Evolutionary conservation across 2,113 vertebrate species (phyloP).

Genomic region (Passer domesticus): DNA sequence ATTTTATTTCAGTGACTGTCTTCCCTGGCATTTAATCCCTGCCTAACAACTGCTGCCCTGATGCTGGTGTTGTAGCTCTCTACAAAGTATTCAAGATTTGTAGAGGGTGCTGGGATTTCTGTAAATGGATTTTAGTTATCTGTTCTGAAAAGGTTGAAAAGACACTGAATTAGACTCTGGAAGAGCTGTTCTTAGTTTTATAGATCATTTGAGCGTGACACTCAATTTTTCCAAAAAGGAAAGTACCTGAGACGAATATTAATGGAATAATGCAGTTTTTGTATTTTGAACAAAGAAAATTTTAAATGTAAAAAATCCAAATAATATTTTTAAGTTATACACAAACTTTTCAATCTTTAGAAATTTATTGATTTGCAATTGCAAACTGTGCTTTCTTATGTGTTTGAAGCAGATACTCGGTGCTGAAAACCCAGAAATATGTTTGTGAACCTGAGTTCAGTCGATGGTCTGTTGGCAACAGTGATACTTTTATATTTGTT

Average conservation of each 20-base stretch:
- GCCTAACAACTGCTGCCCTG: neutral
- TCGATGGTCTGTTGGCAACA: fast-evolving
- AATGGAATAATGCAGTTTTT: neutral
- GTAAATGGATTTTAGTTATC: neutral
- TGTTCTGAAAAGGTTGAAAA: neutral
- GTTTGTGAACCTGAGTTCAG: neutral
- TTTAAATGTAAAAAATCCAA: neutral
- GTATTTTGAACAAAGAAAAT: neutral
- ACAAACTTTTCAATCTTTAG: neutral
- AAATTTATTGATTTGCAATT: neutral
- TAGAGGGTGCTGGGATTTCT: neutral
- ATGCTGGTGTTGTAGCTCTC: neutral
- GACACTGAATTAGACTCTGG: neutral
- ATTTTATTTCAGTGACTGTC: neutral
- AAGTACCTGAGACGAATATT: neutral
- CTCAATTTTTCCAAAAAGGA: neutral
- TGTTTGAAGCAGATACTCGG: neutral
- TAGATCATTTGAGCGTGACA: neutral
- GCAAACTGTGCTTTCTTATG: fast-evolving
- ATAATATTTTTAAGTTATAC: neutral
- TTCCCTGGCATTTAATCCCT: neutral
- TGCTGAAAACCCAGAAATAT: neutral
- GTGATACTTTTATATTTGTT: neutral
- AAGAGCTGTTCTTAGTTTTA: neutral
- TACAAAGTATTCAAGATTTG: neutral